phyloP scores from a whole-genome alignment of 1,140 invertebrate species.

The Argopecten irradians region DNA sequence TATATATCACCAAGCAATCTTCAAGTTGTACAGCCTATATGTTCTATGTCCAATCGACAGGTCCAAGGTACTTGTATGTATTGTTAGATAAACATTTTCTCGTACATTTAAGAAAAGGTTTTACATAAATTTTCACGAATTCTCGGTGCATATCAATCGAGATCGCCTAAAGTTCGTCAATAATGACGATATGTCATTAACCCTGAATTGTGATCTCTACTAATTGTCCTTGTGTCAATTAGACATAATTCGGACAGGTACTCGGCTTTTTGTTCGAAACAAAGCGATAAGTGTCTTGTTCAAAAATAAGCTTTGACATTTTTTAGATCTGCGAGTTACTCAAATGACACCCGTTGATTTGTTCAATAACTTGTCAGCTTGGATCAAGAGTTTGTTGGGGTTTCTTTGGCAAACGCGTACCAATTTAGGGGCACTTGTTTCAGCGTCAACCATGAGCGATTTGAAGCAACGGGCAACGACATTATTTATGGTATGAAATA shows the following conservation, averaged over 20 bases:
- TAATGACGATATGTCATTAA: background rate
- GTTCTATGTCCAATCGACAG: background rate
- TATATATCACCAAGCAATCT: background rate
- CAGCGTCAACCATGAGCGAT: background rate
- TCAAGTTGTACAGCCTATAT: background rate
- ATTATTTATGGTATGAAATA: background rate
- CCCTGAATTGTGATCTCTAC: background rate
- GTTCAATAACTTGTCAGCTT: background rate
- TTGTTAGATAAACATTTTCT: background rate
- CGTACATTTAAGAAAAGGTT: background rate
- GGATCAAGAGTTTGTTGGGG: background rate
- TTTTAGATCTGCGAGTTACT: background rate
- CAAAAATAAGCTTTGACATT: background rate
- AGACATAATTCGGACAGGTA: background rate
- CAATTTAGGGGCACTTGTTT: background rate
- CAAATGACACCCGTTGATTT: background rate
- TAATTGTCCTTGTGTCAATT: background rate
- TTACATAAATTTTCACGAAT: background rate
- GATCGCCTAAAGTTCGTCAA: background rate
- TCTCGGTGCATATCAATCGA: conserved; percentile 9
- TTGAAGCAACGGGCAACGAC: background rate
- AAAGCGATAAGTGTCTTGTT: conserved; percentile 8
- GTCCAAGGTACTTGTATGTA: background rate
- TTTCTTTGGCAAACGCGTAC: background rate
- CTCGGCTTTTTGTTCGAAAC: background rate